These are phyloP conservation scores for Pampus argenteus DNA, from an alignment of 2,797 vertebrate species.

Conservation along the genomic window DNA sequence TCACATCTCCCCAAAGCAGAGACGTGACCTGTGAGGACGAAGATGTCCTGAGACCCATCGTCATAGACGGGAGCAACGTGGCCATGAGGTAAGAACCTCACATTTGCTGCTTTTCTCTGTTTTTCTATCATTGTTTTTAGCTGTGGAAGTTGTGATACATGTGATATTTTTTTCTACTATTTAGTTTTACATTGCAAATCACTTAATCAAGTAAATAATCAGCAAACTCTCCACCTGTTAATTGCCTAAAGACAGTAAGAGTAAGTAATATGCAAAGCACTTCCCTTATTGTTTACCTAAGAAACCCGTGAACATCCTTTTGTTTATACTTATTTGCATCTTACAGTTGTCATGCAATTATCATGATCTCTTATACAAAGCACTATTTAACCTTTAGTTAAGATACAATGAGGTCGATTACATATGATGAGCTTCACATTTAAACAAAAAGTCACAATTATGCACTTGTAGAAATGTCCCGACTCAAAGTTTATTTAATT, in stretches of 20 bases:
- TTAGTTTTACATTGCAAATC: too few species aligned
- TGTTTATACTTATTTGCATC: background rate
- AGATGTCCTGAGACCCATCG: conserved; percentile 90
- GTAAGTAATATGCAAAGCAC: background rate
- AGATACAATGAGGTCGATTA: background rate
- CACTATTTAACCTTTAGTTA: fast-evolving
- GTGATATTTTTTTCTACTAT: too few species aligned
- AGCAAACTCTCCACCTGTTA: background rate
- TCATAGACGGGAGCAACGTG: conserved; percentile 98
- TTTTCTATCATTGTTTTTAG: too few species aligned
- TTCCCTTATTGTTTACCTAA: background rate
- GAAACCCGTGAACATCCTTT: background rate
- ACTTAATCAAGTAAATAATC: too few species aligned
- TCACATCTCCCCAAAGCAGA: conserved; percentile 63
- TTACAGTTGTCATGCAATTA: background rate
- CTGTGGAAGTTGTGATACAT: too few species aligned
- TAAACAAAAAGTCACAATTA: background rate
- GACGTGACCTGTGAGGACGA: conserved; percentile 86
- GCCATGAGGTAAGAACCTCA: conserved; percentile 93
- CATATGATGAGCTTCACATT: background rate
- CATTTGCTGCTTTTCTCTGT: background rate
- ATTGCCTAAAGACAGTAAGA: background rate
- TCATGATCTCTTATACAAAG: background rate
- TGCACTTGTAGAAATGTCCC: background rate
- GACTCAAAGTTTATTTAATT: background rate